Evolutionary conservation across 2,113 vertebrate species (phyloP), one percentile per base, ranked within the genome.

Genomic region (Sturnira hondurensis): DNA sequence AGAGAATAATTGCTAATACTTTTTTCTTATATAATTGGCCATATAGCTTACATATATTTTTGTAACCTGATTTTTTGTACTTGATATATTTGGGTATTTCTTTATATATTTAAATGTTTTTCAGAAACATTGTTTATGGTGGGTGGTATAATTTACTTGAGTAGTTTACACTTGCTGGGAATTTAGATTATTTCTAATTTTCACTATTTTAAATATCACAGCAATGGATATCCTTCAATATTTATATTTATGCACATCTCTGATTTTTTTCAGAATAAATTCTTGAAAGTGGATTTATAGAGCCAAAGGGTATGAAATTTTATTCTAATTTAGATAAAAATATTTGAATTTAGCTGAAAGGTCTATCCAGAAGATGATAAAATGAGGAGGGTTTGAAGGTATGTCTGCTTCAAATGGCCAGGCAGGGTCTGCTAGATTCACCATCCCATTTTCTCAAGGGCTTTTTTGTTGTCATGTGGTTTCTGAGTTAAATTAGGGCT

Each of bases 151-250:
- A 52, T 47, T 86, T 88, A 92, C 70, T 77, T 70, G 63, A 63
- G 5, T 52, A 87, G 77, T 86, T 13, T 81, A 56, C 4, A 74
- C 50, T 95, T 97, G n/a, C 56, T 94, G 26, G 50, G 85, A 88
- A 92, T 82, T 92, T 92, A 88, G 15, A 31, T 58, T 73, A 9
- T 81, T 96, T 87, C 36, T n/a, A 61, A 41, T 76, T 92, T 97
- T 83, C 9, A 38, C 28, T 88, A 26, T 67, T 94, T 93, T 82
- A 96, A 65, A 31, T 58, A 88, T 33, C 5, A 43, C 0, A 43
- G 26, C 33, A 86, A 47, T 86, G 13, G 82, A 90, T n/a, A 47
- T 52, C 3, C 33, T 95, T 87, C 2, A 52, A 50, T 94, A 68
- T 89, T 91, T 89, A 14, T 86, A 80, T 54, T 87, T 90, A 43